Evolutionary conservation across 2,888 invertebrate species (phyloP), one percentile per base, ranked within the genome.

Genomic region (Eupeodes luniger): DNA sequence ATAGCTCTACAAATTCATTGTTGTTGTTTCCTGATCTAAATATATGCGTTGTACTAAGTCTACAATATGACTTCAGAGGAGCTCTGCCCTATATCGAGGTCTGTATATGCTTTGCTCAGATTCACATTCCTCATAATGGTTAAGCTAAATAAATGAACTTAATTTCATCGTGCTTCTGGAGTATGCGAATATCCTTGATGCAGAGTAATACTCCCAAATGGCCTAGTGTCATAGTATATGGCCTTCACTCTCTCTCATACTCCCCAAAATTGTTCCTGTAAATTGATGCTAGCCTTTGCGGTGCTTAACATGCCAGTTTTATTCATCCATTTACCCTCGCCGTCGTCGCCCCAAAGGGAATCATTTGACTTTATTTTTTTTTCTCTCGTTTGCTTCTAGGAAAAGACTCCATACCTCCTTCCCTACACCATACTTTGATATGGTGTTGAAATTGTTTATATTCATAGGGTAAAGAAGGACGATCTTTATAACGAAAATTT

Each of bases 111-210:
- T 51, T 70, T 55, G 47, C 14, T 59, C 16, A 66, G 12, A 40
- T 64, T 10, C 12, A 47, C 27, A 55, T 40, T n/a, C 19, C 19
- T 36, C 47, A 49, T 34, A 44, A 70, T 66, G 64, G 36, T 34
- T 62, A 70, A 69, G 69, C 75, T 76, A 47, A 83, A 80, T 83
- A 87, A 87, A 87, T 80, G 79, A 87, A 83, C 72, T 77, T 74
- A 83, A 83, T 87, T 87, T 75, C 55, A 67, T 83, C 36, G 34
- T 19, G 27, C 64, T 27, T 19, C 44, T 55, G 14, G 55, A 55
- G 19, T 55, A 40, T 10, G 79, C 81, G 12, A 55, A 11, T 49
- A 79, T 62, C 64, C 57, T 66, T 51, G 55, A 57, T 75, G 74
- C 69, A 14, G 57, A 57, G 51, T 75, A 64, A 51, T 61, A 19